Base-by-base conservation (phyloP, 1,140 invertebrate genomes). In the Schlechtendalia chinensis region DNA sequence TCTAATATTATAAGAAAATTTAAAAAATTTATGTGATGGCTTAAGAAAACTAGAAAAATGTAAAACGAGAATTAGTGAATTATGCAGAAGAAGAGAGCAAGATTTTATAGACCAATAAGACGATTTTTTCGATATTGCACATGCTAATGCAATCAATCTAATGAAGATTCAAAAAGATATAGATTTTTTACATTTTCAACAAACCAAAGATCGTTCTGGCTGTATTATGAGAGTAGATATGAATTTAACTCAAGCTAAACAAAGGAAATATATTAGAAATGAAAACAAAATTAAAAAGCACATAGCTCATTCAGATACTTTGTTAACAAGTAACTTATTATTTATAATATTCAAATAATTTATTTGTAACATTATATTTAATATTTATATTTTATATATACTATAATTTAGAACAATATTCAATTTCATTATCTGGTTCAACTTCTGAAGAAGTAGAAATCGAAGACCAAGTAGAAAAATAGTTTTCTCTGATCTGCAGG, bases 161-260 rank as follows among this genome's bases (percentile, higher is more conserved):
- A 59, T 59, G 58, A 27, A 59, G 24, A 59, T 59, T 14, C 12
- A 59, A 59, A 22, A 65, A 2, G n/a, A 65, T 65, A 65, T 32
- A 32, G 63, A 65, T 65, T 65, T 65, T 65, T 32, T 65, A 65
- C 63, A 22, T 24, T 29, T 65, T 3, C 63, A 65, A 65, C 63
- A 17, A 65, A 65, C 29, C 19, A 19, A 17, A 39, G 29, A 12
- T 39, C 63, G 19, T 39, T n/a, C 63, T 2, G 61, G 63, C 39
- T 65, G 32, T 65, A 65, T 65, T 27, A 65, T n/a, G 63, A 29
- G 32, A 32, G 29, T 65, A 17, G 32, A 65, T 65, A 65, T 65
- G n/a, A 39, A 65, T 10, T 65, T 65, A 39, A 22, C 32, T 0
- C 10, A 29, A 39, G 58, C 5, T 59, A 22, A 59, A 59, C 12